Evolutionary conservation across 2,113 vertebrate genomes (phyloP).

Genomic region (Euleptes europaea): DNA sequence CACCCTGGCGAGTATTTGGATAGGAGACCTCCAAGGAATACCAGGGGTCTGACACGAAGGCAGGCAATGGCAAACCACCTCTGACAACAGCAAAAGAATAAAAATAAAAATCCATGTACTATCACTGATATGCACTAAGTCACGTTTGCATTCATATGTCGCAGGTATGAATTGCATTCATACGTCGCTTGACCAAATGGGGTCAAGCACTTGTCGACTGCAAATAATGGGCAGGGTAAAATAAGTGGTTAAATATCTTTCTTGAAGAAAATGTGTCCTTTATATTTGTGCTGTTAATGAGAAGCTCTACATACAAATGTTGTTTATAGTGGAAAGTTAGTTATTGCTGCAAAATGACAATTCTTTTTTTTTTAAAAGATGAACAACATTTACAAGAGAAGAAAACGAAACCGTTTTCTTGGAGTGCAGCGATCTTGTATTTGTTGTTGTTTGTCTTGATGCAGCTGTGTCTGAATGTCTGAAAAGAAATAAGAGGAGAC

Average conservation of each 20-base stretch:
- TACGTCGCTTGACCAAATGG: no score
- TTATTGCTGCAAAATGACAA: background rate
- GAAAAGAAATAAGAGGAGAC: background rate
- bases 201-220: no score
- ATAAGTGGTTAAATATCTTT: background rate
- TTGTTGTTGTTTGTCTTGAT: background rate
- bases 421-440: background rate
- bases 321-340: background rate
- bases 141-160: no score
- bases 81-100: no score
- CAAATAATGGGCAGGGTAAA: no score
- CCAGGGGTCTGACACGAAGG: no score
- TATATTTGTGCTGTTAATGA: background rate
- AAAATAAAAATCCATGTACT: no score
- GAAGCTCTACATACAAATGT: background rate
- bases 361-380: background rate
- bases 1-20: no score
- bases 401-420: background rate
- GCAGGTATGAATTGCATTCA: no score
- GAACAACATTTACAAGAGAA: background rate
- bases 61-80: no score
- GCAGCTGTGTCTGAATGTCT: background rate
- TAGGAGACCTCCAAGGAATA: no score
- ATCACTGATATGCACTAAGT: no score
- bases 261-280: background rate